Evolutionary conservation across 2,113 vertebrate genomes (phyloP).

Genomic region (Clarias magur): DNA sequence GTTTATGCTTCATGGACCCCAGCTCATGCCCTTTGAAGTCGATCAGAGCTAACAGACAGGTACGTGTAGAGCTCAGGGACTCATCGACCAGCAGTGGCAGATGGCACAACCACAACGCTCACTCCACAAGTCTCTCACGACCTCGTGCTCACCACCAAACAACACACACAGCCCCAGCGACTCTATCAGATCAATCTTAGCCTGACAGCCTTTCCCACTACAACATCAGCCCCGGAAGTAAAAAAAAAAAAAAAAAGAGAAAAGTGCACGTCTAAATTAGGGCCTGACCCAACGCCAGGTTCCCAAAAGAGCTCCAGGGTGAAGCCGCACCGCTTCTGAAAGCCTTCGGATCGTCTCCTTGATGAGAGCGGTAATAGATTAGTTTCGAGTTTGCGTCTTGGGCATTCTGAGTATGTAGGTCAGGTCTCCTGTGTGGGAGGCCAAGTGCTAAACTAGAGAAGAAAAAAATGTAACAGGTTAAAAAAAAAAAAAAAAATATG

Average conservation of each 20-base stretch:
- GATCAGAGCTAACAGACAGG: constrained; percentile 57
- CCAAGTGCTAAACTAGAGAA: constrained; percentile 8
- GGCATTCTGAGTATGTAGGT: constrained; percentile 24
- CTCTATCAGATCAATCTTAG: constrained; percentile 70
- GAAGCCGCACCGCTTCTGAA: background rate
- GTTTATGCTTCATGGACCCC: constrained; percentile 58
- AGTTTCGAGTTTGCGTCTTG: background rate
- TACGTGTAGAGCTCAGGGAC: constrained; percentile 58
- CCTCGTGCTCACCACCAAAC: background rate
- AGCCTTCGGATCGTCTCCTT: background rate
- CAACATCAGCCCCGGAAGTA: constrained; percentile 56
- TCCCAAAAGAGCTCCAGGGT: constrained; percentile 53
- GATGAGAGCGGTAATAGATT: constrained; percentile 10
- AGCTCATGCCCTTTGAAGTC: constrained; percentile 62
- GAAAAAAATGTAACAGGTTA: background rate
- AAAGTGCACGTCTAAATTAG: constrained; percentile 67
- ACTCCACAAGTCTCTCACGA: constrained; percentile 28
- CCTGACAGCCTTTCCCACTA: constrained; percentile 65
- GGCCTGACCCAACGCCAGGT: constrained; percentile 63
- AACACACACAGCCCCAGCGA: constrained; percentile 57
- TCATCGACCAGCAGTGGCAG: constrained; percentile 66
- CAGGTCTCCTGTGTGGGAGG: background rate
- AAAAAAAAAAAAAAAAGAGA: constrained; percentile 58
- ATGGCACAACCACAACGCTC: constrained; percentile 63
- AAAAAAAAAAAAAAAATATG: background rate